Base-by-base conservation (phyloP, 1,140 invertebrate species). In the Sogatella furcifera region DNA sequence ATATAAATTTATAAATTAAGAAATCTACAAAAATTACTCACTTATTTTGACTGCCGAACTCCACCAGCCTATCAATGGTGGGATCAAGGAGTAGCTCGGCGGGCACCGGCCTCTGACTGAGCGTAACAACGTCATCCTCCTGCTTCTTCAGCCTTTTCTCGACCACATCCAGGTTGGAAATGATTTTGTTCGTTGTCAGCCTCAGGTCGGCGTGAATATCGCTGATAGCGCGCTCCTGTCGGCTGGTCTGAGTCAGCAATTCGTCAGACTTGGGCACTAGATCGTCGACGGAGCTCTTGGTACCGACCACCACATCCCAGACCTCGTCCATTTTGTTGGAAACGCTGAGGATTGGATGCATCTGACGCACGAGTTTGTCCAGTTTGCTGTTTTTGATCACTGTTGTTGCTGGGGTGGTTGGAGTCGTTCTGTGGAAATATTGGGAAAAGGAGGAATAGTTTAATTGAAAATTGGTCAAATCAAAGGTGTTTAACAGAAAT, bases 271-370 rank as follows among this genome's bases (percentile, higher is more conserved):
- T 92, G 0, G 89, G 88, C 17, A 91, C 79, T 44, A 92, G 75
- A 69, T 89, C 82, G 70, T 92, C 88, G 6, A 91, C 86, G 0
- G 88, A 88, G 65, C 83, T 89, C 70, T 92, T 92, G 1, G 88
- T 91, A 2, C 88, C 88, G 5, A 91, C 87, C 17, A 92, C 86
- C 14, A 91, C 87, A 67, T 89, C 85, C 88, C 89, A 92, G 5
- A 92, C 87, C 74, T 92, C 86, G 65, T 92, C 88, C 86, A 92
- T 91, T 73, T 92, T 91, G 69, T 64, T 66, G 1, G 87, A 88
- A 0, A 91, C 88, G n/a, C 82, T 85, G 49, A 89, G 80, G 72
- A 91, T 88, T 0, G 89, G 88, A 61, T 84, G 81, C 69, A 90
- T 90, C 73, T 88, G 84, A 62, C 86, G 81, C 0, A 87, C 83